Percentiles rank a stretch among this genome's conserved stretches.
Conservation (phyloP, 1,140 invertebrate species). For the Spodoptera frugiperda region DNA sequence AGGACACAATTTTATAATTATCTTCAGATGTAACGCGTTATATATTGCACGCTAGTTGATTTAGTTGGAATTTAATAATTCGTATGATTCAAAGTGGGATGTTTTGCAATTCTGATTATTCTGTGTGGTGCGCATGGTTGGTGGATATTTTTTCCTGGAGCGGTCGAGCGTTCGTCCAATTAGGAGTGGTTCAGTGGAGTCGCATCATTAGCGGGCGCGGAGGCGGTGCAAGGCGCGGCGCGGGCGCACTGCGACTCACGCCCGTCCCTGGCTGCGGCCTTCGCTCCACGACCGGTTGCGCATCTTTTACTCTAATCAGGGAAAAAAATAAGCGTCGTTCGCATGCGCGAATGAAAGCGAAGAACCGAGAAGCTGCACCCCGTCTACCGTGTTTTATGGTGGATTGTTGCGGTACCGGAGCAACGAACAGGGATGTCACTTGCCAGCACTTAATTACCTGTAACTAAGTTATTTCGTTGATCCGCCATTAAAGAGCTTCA, state of each 20-base stretch:
- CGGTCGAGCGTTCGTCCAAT: conserved; percentile 75
- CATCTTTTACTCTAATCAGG: conserved; percentile 84
- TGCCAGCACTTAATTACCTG: conserved; percentile 29
- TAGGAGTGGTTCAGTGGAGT: conserved; percentile 76
- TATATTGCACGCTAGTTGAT: conserved; percentile 27
- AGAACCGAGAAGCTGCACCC: conserved; percentile 74
- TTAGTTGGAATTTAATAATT: conserved; percentile 59
- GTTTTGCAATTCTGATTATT: conserved; percentile 59
- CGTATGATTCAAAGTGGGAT: conserved; percentile 52
- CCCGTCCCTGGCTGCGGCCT: conserved; percentile 75
- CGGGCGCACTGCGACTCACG: conserved; percentile 62
- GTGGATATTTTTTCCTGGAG: conserved; percentile 74
- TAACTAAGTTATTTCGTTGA: conserved; percentile 22
- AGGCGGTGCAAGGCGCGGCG: conserved; percentile 58
- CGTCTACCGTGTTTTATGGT: conserved; percentile 78
- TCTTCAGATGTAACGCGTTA: background rate
- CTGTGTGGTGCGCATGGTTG: conserved; percentile 64
- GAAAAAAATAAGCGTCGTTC: conserved; percentile 77
- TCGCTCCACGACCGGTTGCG: conserved; percentile 79
- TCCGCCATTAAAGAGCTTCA: background rate
- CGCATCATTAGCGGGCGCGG: conserved; percentile 77
- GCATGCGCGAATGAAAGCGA: conserved; percentile 81
- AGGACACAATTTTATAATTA: conserved; percentile 50
- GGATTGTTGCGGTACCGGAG: conserved; percentile 73
- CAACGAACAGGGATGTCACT: conserved; percentile 58